Conservation (phyloP, 37 sponge, comb jelly and placozoan species). For the Diacarnus erythraeanus region DNA sequence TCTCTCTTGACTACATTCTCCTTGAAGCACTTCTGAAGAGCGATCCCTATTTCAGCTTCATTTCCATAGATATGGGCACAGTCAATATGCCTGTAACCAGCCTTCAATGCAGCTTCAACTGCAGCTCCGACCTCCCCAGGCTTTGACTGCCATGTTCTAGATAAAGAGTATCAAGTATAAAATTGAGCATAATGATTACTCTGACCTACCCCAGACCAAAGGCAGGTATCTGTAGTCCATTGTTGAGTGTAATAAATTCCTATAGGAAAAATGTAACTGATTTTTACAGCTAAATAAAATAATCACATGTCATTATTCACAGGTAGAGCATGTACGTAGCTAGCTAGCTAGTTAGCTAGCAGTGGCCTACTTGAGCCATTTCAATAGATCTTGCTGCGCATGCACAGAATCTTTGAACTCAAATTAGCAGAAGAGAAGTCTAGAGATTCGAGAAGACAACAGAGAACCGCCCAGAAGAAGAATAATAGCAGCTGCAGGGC, state of each 20-base stretch:
- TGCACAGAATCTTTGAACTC: too few relatives aligned
- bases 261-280: not conserved
- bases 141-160: constrained; percentile 80
- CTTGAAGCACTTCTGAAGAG: constrained; percentile 77
- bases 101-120: constrained; percentile 68
- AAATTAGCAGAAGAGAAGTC: too few relatives aligned
- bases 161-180: not conserved
- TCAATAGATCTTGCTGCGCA: too few relatives aligned
- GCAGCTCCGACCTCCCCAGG: constrained; percentile 75
- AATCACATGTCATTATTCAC: too few relatives aligned
- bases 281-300: too few relatives aligned
- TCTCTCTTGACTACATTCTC: constrained; percentile 84
- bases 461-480: too few relatives aligned
- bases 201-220: constrained; percentile 69
- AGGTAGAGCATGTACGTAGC: too few relatives aligned
- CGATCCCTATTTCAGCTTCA: constrained; percentile 84
- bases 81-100: constrained; percentile 87
- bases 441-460: too few relatives aligned
- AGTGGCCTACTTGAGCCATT: not conserved
- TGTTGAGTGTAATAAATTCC: constrained; percentile 48
- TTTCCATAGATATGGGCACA: constrained; percentile 90
- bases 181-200: not conserved
- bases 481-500: too few relatives aligned
- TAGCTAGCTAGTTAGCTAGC: too few relatives aligned
- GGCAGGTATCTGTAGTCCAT: constrained; percentile 64